These are phyloP conservation scores for Gavia stellata DNA, from an alignment of 2,113 vertebrate genomes.

Conservation along the genomic window DNA sequence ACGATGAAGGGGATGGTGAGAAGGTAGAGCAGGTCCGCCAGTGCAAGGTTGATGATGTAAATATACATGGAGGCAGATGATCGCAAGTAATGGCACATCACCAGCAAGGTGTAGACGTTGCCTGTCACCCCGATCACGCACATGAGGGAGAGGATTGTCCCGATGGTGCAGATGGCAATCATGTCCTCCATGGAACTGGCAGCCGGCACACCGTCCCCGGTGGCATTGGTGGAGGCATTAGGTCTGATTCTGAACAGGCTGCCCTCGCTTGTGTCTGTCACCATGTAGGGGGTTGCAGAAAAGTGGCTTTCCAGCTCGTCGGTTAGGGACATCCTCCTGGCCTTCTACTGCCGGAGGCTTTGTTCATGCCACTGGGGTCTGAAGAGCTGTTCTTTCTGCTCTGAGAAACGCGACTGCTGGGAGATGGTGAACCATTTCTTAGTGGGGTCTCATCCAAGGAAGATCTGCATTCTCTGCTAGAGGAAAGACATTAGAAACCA, in stretches of 20 bases:
- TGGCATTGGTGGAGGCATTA: slow-evolving; percentile 57
- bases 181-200: slow-evolving; percentile 73
- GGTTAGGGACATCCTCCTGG: slow-evolving; percentile 36
- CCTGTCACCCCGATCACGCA: slow-evolving; percentile 84
- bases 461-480: neutral
- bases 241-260: slow-evolving; percentile 54
- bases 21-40: slow-evolving; percentile 89
- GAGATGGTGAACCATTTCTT: neutral
- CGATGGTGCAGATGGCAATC: slow-evolving; percentile 80
- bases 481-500: slow-evolving; percentile 1
- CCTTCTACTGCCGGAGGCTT: neutral
- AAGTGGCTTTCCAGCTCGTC: slow-evolving; percentile 33
- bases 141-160: slow-evolving; percentile 86
- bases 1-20: slow-evolving; percentile 91
- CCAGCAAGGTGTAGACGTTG: slow-evolving; percentile 89
- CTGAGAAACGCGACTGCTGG: accelerated
- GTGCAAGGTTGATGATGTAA: slow-evolving; percentile 88
- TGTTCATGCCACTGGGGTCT: neutral
- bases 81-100: slow-evolving; percentile 88
- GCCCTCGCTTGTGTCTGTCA: slow-evolving; percentile 69
- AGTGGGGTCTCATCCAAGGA: neutral
- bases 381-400: neutral
- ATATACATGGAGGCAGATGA: slow-evolving; percentile 90
- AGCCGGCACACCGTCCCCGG: neutral
- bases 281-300: slow-evolving; percentile 54